Base-by-base conservation (phyloP, 2,888 invertebrate genomes). In the Nasonovia ribisnigri region DNA sequence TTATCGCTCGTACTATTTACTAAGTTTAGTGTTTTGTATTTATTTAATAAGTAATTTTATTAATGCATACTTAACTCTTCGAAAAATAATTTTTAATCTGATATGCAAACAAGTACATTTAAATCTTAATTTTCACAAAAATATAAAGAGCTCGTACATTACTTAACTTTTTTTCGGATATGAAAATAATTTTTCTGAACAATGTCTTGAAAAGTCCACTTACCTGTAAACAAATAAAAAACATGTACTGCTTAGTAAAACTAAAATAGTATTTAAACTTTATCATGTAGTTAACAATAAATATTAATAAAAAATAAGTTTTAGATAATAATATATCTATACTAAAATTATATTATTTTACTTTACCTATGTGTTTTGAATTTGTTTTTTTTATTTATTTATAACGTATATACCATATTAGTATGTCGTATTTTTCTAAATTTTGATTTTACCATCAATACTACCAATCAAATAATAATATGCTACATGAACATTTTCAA, bases 211-310 rank as follows among this genome's bases (percentile, higher is more conserved):
- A 43, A 29, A 86, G 10, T 57, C 1, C 42, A n/a, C n/a, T 54
- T 88, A 88, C 88, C 88, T 88, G 88, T 88, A 10, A 88, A 54
- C 51, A 88, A 54, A 88, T 1, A 88, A 54, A 88, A 36, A 60
- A 3, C 13, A 67, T n/a, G n/a, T 5, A 77, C 20, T 36, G 20
- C 20, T 20, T 77, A 36, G 36, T 77, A 77, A 57, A 51, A 51
- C n/a, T 77, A 77, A 57, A 77, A 77, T 42, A 20, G 36, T n/a
- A 13, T 16, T n/a, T 16, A 36, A 77, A 36, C 16, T 67, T 67
- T 16, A 67, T 77, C 0, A 77, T 36, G 3, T 77, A 20, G 20
- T 8, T 20, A 77, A 36, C 36, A 36, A 77, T 36, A 6, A 77
- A 77, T 42, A 36, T 20, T 36, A 36, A 77, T 36, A 6, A 77